phyloP scores from a whole-genome alignment of 2,113 vertebrate genomes.

The Pampusana beccarii region DNA sequence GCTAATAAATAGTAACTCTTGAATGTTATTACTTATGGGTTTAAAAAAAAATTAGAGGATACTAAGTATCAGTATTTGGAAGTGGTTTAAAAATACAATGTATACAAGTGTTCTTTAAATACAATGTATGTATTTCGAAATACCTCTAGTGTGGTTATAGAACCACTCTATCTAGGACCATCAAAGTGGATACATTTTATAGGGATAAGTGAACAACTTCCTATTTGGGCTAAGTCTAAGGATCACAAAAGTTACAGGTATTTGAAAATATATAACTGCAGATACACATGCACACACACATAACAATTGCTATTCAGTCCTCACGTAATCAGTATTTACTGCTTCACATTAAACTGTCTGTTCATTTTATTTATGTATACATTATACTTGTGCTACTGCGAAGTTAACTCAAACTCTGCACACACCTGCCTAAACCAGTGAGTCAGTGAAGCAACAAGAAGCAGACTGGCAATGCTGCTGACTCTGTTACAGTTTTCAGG shows the following conservation, averaged over 20 bases:
- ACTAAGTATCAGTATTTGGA: not conserved
- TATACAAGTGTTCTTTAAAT: not conserved
- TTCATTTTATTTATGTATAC: not conserved
- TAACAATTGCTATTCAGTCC: not conserved
- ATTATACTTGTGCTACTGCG: not conserved
- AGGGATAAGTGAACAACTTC: not conserved
- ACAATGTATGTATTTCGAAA: not conserved
- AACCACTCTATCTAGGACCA: not conserved
- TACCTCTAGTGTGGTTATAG: not conserved
- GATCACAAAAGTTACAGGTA: not conserved
- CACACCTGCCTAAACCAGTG: not conserved
- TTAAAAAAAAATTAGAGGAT: not conserved
- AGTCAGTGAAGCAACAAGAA: not conserved
- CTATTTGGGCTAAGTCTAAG: not conserved
- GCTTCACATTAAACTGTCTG: not conserved
- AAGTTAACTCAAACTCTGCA: not conserved
- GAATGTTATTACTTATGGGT: not conserved
- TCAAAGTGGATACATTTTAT: fast-evolving
- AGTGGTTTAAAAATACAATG: not conserved
- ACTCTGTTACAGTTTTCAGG: not conserved
- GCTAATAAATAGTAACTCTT: not conserved
- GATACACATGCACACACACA: not conserved
- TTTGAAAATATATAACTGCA: not conserved
- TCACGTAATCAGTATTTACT: not conserved
- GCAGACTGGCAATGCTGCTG: not conserved